Conservation (phyloP, 2,113 vertebrate genomes). For the Nanger granti region DNA sequence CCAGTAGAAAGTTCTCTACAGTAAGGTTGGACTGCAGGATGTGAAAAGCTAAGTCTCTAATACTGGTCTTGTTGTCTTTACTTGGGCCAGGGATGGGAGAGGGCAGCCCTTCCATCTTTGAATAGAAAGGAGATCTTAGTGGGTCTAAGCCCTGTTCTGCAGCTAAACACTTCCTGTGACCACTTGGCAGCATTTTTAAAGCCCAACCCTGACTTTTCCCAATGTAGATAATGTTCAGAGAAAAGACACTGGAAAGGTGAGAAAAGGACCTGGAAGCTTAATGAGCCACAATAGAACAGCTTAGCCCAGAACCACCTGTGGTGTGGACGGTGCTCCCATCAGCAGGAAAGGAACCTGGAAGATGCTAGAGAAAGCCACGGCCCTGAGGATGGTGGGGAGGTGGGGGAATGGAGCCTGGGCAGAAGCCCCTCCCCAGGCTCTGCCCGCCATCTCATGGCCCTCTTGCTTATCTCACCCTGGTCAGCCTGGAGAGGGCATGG, state of each 20-base stretch:
- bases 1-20: background rate
- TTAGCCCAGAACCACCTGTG: background rate
- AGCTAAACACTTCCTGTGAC: background rate
- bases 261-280: background rate
- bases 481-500: background rate
- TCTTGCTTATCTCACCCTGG: background rate
- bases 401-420: background rate
- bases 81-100: background rate
- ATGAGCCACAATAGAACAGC: background rate
- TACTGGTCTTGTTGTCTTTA: background rate
- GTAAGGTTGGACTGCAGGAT: background rate
- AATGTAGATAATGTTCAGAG: background rate
- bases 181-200: background rate
- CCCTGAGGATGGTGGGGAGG: background rate
- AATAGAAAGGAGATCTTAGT: background rate
- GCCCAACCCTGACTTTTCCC: background rate
- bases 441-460: background rate
- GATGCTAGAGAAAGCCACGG: background rate
- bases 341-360: background rate
- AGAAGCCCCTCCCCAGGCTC: background rate
- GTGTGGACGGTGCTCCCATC: background rate
- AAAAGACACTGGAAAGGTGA: background rate
- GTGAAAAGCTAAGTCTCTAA: background rate
- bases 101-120: background rate
- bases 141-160: background rate